A percentile compares a stretch with the other conserved stretches of the same genome.
Evolutionary conservation across 2,113 vertebrate species (phyloP).

Genomic region (Leuciscus idus): DNA sequence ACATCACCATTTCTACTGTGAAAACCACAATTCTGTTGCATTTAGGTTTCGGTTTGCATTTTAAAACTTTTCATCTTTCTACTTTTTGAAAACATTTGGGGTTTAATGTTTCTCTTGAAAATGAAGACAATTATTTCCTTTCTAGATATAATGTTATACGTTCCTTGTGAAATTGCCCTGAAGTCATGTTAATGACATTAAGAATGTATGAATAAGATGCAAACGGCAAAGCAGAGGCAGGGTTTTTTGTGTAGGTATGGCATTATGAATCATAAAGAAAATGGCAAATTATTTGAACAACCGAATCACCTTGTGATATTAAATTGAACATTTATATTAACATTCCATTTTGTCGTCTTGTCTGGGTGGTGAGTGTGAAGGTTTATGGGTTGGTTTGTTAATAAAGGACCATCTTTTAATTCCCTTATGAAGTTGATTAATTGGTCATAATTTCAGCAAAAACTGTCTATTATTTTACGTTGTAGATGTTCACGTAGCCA

Average conservation of each 20-base stretch:
- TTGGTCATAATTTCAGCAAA: slow-evolving; percentile 3
- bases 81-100: no score
- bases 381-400: slow-evolving; percentile 9
- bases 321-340: not conserved
- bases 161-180: not conserved
- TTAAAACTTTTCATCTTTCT: not conserved
- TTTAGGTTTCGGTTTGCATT: not conserved
- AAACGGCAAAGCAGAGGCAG: not conserved
- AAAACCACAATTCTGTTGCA: not conserved
- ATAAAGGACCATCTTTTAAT: not conserved
- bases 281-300: not conserved
- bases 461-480: not conserved
- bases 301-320: not conserved
- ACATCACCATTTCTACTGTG: not conserved
- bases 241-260: not conserved
- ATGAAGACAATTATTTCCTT: not conserved
- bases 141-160: not conserved
- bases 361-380: not conserved
- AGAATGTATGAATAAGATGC: slow-evolving; percentile 6
- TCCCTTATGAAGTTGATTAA: not conserved
- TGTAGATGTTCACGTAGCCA: not conserved
- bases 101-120: not conserved
- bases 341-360: not conserved
- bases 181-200: not conserved
- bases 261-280: not conserved